Evolutionary conservation across 2,888 invertebrate genomes (phyloP).

Genomic region (Watsonalla binaria): DNA sequence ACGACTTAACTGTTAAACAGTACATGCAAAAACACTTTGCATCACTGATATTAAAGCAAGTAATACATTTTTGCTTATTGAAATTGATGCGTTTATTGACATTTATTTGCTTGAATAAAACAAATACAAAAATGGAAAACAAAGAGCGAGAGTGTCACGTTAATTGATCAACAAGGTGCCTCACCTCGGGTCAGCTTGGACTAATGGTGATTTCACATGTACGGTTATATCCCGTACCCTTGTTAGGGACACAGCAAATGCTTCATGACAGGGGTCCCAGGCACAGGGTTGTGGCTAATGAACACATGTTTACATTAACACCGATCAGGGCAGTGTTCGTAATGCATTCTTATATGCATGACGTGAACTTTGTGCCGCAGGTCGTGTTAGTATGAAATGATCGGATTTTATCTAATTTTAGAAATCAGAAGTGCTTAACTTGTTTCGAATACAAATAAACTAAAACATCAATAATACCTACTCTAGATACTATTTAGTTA

Average conservation of each 20-base stretch:
- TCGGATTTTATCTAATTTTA: too few relatives aligned
- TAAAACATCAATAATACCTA: too few relatives aligned
- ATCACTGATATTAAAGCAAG: constrained; percentile 6
- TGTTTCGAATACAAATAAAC: too few relatives aligned
- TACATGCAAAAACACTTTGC: constrained; percentile 36
- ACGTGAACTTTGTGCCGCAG: not conserved
- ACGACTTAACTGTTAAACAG: constrained; percentile 19
- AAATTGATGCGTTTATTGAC: not conserved
- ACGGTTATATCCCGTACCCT: constrained; percentile 25
- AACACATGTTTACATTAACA: constrained; percentile 33
- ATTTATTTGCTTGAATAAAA: not conserved
- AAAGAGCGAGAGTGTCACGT: not conserved
- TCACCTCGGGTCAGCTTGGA: not conserved
- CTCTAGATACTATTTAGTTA: too few relatives aligned
- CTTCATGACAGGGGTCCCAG: constrained; percentile 41
- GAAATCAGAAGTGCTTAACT: too few relatives aligned
- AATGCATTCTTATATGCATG: not conserved
- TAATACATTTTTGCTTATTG: not conserved
- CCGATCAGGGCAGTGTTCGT: constrained; percentile 11
- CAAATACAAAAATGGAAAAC: not conserved
- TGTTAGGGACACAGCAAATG: constrained; percentile 31
- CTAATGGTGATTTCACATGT: not conserved
- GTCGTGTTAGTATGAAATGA: too few relatives aligned
- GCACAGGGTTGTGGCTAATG: constrained; percentile 26
- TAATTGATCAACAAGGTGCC: not conserved